Conservation (phyloP, 37 sponge, comb jelly and placozoan genomes). For the Beroe ovata region DNA sequence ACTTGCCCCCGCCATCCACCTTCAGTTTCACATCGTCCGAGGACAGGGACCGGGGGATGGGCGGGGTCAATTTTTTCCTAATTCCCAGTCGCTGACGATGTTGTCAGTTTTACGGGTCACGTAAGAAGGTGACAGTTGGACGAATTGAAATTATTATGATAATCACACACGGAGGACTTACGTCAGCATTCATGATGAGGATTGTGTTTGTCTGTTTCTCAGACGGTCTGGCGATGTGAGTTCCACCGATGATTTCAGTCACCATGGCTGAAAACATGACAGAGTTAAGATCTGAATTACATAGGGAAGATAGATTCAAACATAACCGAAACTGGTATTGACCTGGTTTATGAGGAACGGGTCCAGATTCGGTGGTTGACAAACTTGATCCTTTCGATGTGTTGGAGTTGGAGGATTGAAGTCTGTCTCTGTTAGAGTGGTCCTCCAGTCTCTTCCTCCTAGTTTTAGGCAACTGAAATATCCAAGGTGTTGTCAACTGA, state of each 20-base stretch:
- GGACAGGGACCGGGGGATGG: not conserved
- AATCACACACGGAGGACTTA: not conserved
- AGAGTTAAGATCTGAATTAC: too few species aligned
- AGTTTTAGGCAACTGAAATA: conserved; percentile 43
- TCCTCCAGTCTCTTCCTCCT: conserved; percentile 40
- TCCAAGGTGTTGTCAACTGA: too few species aligned
- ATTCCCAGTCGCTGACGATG: not conserved
- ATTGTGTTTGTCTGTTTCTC: conserved; percentile 20
- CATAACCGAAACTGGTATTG: too few species aligned
- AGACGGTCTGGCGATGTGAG: conserved; percentile 3
- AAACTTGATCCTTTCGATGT: not conserved
- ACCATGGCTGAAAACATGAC: conserved; percentile 55
- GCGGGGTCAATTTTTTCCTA: not conserved
- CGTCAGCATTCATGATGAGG: conserved; percentile 36
- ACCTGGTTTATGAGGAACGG: not conserved
- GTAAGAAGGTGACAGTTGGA: not conserved
- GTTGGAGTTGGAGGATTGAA: not conserved
- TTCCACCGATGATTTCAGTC: conserved; percentile 29
- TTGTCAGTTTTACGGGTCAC: not conserved
- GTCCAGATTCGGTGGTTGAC: not conserved
- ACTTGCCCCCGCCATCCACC: not conserved
- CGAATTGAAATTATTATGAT: not conserved
- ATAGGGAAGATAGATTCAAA: too few species aligned
- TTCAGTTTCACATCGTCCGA: conserved; percentile 27
- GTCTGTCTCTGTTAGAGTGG: not conserved